Percentiles rank a stretch among this genome's conserved stretches.
Evolutionary conservation across 2,888 invertebrate genomes (phyloP).

Genomic region (Ectemnius lituratus): DNA sequence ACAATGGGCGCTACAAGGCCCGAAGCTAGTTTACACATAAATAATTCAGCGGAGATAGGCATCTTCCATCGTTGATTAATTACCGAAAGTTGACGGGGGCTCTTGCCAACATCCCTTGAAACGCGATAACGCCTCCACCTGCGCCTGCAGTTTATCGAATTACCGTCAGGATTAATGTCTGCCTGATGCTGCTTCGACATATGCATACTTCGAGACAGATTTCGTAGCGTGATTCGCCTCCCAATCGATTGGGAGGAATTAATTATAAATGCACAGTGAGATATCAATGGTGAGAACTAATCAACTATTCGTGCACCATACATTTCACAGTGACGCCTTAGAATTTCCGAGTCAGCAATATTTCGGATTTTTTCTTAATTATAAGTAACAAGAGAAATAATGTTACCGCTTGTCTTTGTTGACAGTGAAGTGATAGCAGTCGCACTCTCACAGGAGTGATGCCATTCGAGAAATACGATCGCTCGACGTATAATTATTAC

Average conservation of each 20-base stretch:
- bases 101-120: constrained; percentile 19
- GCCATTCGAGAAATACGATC: constrained; percentile 42
- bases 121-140: constrained; percentile 36
- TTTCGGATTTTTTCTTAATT: no score
- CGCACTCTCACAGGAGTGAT: constrained; percentile 33
- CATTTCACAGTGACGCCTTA: no score
- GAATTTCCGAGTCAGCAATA: no score
- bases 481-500: constrained; percentile 61
- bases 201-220: neutral
- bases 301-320: no score
- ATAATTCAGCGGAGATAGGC: constrained; percentile 65
- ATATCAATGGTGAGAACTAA: no score
- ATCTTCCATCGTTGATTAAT: constrained; percentile 61
- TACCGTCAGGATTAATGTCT: constrained; percentile 1
- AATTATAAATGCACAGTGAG: no score
- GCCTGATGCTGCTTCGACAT: constrained; percentile 25
- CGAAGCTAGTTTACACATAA: constrained; percentile 65
- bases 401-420: no score
- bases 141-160: constrained; percentile 37
- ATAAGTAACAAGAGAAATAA: no score
- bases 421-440: constrained; percentile 47
- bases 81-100: constrained; percentile 43
- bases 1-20: constrained; percentile 61
- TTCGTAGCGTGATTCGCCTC: neutral
- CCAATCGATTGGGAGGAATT: no score